Evolutionary conservation across 2,888 invertebrate species (phyloP).

Genomic region (Diarsia dahlii): DNA sequence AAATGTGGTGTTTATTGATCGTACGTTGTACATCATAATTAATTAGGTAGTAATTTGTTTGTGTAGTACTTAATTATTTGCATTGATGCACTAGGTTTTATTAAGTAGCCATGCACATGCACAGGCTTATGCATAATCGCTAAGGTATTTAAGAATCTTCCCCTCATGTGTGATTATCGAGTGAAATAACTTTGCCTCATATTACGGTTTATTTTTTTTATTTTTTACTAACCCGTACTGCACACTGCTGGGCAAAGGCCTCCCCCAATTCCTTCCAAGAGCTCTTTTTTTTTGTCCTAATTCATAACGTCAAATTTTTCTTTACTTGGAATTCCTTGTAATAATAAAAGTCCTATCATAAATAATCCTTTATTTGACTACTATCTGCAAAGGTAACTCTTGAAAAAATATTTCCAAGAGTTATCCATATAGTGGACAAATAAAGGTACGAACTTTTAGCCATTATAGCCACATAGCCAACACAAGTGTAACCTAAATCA

Average conservation of each 20-base stretch:
- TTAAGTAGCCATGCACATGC: not conserved
- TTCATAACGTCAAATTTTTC: too few species aligned
- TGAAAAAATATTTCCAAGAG: too few species aligned
- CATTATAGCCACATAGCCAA: not conserved
- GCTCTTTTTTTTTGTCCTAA: too few species aligned
- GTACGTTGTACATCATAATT: constrained; percentile 42
- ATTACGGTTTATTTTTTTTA: not conserved
- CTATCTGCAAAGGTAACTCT: too few species aligned
- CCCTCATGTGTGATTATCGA: not conserved
- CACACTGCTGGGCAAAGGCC: too few species aligned
- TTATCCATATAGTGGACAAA: too few species aligned
- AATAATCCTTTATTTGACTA: too few species aligned
- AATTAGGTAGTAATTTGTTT: constrained; percentile 33
- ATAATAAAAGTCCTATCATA: too few species aligned
- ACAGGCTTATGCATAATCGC: not conserved
- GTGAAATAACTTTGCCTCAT: not conserved
- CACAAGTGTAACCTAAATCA: constrained; percentile 4
- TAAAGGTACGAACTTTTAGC: not conserved
- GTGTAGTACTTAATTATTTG: constrained; percentile 8
- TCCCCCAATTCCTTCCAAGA: too few species aligned
- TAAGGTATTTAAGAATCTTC: not conserved
- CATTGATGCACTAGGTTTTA: constrained; percentile 10
- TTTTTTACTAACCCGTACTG: too few species aligned
- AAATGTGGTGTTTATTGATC: constrained; percentile 58
- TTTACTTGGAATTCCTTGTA: too few species aligned